phyloP scores from a whole-genome alignment of 2,888 invertebrate genomes.

The Ophraella communa region DNA sequence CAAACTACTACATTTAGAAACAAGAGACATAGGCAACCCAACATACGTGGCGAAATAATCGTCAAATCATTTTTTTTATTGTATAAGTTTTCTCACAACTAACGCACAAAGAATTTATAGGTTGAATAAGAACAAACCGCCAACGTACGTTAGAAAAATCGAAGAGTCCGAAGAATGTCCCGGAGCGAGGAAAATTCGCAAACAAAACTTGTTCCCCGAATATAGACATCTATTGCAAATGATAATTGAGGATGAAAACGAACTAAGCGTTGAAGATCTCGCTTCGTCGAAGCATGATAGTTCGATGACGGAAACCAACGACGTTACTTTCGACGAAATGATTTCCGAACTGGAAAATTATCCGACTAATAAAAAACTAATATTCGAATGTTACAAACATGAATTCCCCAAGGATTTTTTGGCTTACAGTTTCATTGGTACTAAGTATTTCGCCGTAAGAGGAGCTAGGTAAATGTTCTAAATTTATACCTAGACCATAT shows the following conservation, averaged over 20 bases:
- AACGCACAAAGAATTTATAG: background rate
- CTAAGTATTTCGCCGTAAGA: slow-evolving; percentile 37
- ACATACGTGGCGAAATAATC: too few species aligned
- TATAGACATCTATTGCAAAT: slow-evolving; percentile 37
- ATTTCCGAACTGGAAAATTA: slow-evolving; percentile 39
- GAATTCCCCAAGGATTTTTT: slow-evolving; percentile 31
- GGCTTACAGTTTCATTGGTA: slow-evolving; percentile 44
- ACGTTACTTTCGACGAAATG: slow-evolving; percentile 37
- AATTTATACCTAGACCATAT: too few species aligned
- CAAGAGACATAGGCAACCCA: too few species aligned
- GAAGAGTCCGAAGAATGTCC: slow-evolving; percentile 37
- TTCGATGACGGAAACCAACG: slow-evolving; percentile 1
- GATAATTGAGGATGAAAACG: background rate
- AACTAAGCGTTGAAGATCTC: background rate
- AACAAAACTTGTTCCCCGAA: slow-evolving; percentile 37
- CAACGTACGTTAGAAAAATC: slow-evolving; percentile 29
- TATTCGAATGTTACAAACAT: slow-evolving; percentile 28
- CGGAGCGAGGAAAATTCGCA: slow-evolving; percentile 38
- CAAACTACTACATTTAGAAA: too few species aligned
- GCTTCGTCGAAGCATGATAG: background rate
- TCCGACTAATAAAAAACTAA: slow-evolving; percentile 34
- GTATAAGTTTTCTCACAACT: too few species aligned
- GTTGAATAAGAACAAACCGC: slow-evolving; percentile 34
- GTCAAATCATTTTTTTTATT: too few species aligned
- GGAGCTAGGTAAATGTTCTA: slow-evolving; percentile 33